Evolutionary conservation across 2,888 invertebrate species (phyloP).

Genomic region (Plusia festucae): DNA sequence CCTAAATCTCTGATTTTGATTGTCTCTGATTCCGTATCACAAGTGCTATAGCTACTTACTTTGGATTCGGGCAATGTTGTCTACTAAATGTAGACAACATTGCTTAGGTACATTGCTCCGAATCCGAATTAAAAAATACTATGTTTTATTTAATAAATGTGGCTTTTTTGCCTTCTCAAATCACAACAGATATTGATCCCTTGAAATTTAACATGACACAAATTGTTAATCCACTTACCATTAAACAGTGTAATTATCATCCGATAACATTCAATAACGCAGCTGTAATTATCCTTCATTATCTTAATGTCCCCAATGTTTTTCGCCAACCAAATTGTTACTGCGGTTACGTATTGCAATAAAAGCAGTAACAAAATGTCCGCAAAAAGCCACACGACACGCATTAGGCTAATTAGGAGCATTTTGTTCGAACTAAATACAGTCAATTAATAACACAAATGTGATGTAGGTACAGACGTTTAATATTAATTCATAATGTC

Average conservation of each 20-base stretch:
- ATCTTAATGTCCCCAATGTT: conserved; percentile 48
- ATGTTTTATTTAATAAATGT: too few relatives aligned
- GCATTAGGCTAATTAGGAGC: conserved; percentile 55
- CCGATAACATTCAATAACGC: conserved; percentile 52
- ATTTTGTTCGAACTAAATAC: conserved; percentile 21
- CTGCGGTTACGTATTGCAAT: conserved; percentile 42
- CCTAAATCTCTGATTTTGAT: too few relatives aligned
- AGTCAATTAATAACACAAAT: conserved; percentile 20
- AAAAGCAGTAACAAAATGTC: conserved; percentile 31
- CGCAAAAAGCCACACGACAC: conserved; percentile 35
- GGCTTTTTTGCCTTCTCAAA: background rate
- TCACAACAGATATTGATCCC: conserved; percentile 3
- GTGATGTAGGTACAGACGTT: background rate
- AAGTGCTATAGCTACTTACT: too few relatives aligned
- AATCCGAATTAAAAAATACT: too few relatives aligned
- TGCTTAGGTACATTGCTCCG: too few relatives aligned
- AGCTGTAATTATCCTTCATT: conserved; percentile 51
- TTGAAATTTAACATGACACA: conserved; percentile 23
- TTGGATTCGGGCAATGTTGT: too few relatives aligned
- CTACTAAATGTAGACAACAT: too few relatives aligned
- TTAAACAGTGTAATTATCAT: conserved; percentile 49
- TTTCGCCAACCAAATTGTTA: conserved; percentile 39
- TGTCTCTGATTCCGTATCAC: too few relatives aligned
- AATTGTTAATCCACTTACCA: conserved; percentile 18
- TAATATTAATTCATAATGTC: too few relatives aligned